A percentile compares a stretch with the other conserved stretches of the same genome.
Evolutionary conservation across 2,113 vertebrate genomes (phyloP).

Genomic region (Dromaius novaehollandiae): DNA sequence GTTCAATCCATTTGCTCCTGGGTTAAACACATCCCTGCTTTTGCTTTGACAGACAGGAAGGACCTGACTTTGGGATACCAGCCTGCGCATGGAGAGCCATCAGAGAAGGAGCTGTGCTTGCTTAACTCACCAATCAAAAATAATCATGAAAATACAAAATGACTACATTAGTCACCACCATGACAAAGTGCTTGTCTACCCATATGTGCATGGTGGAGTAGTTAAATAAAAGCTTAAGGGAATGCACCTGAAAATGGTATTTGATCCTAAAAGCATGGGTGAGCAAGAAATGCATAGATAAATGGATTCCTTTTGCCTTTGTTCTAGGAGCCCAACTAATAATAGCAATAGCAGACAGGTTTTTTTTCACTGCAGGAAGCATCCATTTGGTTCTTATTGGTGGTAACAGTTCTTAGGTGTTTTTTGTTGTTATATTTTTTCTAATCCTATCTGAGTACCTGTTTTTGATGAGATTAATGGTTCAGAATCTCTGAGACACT

Average conservation of each 20-base stretch:
- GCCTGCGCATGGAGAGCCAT: neutral
- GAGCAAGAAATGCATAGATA: neutral
- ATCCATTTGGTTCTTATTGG: constrained; percentile 9
- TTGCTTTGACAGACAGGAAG: neutral
- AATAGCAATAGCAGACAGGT: neutral
- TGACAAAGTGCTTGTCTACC: neutral
- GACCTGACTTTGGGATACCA: neutral
- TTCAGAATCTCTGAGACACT: neutral
- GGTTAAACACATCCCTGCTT: neutral
- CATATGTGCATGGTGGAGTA: neutral
- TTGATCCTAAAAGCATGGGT: neutral
- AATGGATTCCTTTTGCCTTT: neutral
- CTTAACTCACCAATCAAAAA: neutral
- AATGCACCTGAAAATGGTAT: neutral
- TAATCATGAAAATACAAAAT: neutral
- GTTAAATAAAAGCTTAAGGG: constrained; percentile 1
- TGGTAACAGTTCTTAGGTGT: neutral
- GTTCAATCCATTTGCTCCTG: neutral
- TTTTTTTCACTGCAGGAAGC: constrained; percentile 19
- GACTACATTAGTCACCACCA: neutral
- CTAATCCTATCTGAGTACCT: constrained; percentile 47
- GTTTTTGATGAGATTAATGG: constrained; percentile 48
- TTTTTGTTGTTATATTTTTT: constrained; percentile 18
- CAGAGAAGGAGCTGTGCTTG: neutral
- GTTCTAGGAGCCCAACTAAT: neutral